Evolutionary conservation across 2,113 vertebrate species (phyloP).

Genomic region (Malurus elegans): DNA sequence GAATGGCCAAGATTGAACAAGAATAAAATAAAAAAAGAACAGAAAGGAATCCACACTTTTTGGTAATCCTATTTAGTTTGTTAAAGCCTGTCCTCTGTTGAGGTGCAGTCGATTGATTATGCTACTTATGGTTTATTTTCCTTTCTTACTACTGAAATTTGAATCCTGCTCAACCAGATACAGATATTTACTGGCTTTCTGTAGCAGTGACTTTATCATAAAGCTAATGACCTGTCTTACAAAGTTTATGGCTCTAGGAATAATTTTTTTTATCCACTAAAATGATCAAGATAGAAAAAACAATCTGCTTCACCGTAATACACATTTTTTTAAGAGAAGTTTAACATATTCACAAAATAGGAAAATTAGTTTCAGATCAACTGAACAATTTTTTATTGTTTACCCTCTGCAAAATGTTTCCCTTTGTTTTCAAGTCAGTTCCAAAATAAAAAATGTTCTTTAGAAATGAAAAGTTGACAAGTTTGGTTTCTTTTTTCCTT

Average conservation of each 20-base stretch:
- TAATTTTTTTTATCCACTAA: background rate
- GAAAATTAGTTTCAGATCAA: background rate
- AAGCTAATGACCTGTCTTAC: background rate
- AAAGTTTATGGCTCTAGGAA: background rate
- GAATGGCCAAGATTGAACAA: constrained; percentile 24
- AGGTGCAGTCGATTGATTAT: background rate
- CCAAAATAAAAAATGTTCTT: constrained; percentile 17
- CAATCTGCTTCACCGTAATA: background rate
- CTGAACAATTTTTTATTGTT: background rate
- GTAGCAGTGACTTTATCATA: background rate
- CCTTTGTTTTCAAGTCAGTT: background rate
- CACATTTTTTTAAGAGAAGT: background rate
- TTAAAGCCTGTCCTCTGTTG: background rate
- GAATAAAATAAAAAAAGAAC: background rate
- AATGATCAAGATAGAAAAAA: background rate
- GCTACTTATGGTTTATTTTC: background rate
- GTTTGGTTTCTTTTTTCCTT: background rate
- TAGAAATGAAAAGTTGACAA: constrained; percentile 2
- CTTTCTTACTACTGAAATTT: background rate
- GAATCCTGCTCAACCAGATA: background rate
- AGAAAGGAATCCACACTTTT: background rate
- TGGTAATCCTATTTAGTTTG: background rate
- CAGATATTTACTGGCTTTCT: background rate
- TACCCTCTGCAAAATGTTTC: background rate
- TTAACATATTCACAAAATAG: background rate